Conservation (phyloP, 2,113 vertebrate genomes). For the Suncus etruscus region DNA sequence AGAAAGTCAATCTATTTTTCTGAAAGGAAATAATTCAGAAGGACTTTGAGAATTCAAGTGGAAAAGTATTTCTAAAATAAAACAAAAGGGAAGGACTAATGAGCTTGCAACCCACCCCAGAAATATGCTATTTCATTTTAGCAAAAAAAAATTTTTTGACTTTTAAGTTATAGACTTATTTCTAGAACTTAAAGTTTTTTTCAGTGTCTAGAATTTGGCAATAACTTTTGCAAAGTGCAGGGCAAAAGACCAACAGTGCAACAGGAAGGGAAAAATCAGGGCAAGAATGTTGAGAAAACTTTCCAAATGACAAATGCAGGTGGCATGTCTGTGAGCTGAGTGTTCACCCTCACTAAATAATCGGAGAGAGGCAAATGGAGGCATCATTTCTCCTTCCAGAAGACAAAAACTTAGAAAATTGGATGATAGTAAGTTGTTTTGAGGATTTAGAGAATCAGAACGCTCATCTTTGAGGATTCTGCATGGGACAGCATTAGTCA, state of each 20-base stretch:
- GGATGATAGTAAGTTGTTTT: background rate
- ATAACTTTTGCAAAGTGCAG: background rate
- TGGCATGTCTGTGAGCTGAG: background rate
- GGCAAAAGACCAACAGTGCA: background rate
- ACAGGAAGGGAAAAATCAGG: background rate
- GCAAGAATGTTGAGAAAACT: background rate
- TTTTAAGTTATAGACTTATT: background rate
- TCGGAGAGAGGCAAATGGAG: background rate
- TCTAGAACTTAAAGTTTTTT: background rate
- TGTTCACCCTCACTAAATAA: background rate
- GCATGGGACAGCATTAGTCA: background rate
- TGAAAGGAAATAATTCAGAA: background rate
- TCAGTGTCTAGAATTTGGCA: background rate
- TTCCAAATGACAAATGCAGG: conserved; percentile 21
- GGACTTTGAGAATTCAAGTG: background rate
- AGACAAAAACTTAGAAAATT: background rate
- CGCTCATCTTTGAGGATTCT: background rate
- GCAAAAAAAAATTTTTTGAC: too few relatives aligned
- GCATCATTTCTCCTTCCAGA: background rate
- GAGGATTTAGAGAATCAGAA: background rate
- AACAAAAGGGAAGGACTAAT: background rate
- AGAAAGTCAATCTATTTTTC: background rate
- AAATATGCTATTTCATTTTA: background rate
- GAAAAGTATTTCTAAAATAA: background rate
- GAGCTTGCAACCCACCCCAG: background rate